Percentiles rank a stretch among this genome's conserved stretches.
Conservation (phyloP, 2,888 invertebrate species). For the Idaea biselata region DNA sequence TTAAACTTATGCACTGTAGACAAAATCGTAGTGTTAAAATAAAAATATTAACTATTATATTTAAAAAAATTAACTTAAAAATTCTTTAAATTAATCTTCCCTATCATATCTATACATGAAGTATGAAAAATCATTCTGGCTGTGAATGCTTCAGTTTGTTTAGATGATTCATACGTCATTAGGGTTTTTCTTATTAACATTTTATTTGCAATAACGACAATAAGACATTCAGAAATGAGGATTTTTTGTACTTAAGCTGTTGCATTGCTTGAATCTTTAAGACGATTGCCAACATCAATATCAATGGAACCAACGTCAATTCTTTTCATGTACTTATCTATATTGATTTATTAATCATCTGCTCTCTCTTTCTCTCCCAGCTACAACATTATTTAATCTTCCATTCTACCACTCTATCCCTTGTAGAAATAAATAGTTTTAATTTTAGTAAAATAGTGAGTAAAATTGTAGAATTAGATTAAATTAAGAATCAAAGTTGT, state of each 20-base stretch:
- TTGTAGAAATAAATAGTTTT: slow-evolving; percentile 58
- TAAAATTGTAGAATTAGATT: slow-evolving; percentile 66
- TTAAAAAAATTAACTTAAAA: slow-evolving; percentile 54
- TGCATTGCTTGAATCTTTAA: slow-evolving; percentile 10
- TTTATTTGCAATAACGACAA: slow-evolving; percentile 56
- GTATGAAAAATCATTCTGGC: slow-evolving; percentile 78
- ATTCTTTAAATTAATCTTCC: slow-evolving; percentile 58
- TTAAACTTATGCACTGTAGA: slow-evolving; percentile 78
- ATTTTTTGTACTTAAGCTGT: slow-evolving; percentile 26
- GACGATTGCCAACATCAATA: slow-evolving; percentile 4
- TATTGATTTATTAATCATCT: slow-evolving; percentile 22
- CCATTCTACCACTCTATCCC: slow-evolving; percentile 48
- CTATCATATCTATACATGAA: slow-evolving; percentile 75
- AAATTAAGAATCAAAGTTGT: slow-evolving; percentile 71
- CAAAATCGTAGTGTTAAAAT: slow-evolving; percentile 67
- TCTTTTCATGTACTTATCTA: slow-evolving; percentile 49
- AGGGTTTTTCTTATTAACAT: slow-evolving; percentile 37
- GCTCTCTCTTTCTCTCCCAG: slow-evolving; percentile 24
- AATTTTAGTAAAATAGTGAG: slow-evolving; percentile 60
- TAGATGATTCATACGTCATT: slow-evolving; percentile 56
- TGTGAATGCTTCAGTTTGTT: slow-evolving; percentile 72
- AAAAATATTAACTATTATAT: slow-evolving; percentile 59
- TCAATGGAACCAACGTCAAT: slow-evolving; percentile 48
- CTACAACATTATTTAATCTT: slow-evolving; percentile 34
- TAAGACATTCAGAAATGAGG: slow-evolving; percentile 40